Evolutionary conservation across 2,113 vertebrate genomes (phyloP), one percentile per base, ranked within the genome.

Genomic region (Corythoichthys haematopterus): DNA sequence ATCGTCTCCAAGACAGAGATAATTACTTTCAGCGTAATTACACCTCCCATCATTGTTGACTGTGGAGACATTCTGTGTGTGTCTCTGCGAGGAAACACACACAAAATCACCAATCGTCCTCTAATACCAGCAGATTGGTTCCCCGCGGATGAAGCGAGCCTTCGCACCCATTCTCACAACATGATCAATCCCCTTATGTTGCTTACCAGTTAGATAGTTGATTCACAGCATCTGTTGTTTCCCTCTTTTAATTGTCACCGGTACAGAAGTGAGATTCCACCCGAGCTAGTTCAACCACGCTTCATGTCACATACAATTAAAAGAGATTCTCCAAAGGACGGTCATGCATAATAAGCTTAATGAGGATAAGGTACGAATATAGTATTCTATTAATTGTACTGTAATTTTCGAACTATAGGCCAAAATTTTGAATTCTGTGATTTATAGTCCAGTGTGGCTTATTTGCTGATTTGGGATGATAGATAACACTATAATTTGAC

Each of bases 21-120:
- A 82, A 89, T 88, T 84, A 83, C 76, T 83, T 74, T 81, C 65
- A 74, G 78, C 84, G 81, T 90, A 85, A 88, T 89, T 84, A 84
- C 77, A 84, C 86, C 81, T 88, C 62, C 69, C 76, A 80, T 69
- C 70, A 77, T 82, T 87, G 83, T 82, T 85, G 84, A 84, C 70
- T 70, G 80, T 76, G 72, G 73, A 86, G 81, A 55, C 20, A 55
- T 4, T 28, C 52, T 61, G 37, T n/a, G 58, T 40, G 58, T 40
- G 58, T 50, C 11, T 50, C 13, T 20, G 77, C 84, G 81, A 83
- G 83, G 76, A 78, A 87, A 86, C 80, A 85, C 81, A 85, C 87
- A 80, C 81, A 74, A 80, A 86, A 84, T 82, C 82, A 80, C 75
- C 74, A 82, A 76, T 74, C 57, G 66, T 70, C 80, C 68, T 76